Percentiles rank a stretch among this genome's conserved stretches.
Conservation (phyloP, 1,140 invertebrate genomes). For the Wasmannia auropunctata region DNA sequence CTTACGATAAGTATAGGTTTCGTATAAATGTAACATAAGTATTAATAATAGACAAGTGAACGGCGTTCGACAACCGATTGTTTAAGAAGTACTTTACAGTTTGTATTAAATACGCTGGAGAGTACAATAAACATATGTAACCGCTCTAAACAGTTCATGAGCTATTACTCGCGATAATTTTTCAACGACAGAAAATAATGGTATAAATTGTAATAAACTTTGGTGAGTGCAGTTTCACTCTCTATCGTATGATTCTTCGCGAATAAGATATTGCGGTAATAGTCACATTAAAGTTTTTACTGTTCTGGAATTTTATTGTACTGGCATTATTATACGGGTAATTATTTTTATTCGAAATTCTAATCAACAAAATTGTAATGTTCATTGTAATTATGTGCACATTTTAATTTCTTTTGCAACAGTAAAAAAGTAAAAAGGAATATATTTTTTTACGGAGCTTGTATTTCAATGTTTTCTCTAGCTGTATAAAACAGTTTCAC, state of each 20-base stretch:
- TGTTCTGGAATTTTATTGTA: background rate
- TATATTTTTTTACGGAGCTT: background rate
- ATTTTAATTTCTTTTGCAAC: background rate
- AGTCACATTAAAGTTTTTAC: background rate
- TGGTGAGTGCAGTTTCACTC: background rate
- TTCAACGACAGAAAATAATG: background rate
- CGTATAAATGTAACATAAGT: background rate
- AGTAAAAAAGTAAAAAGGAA: background rate
- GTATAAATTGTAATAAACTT: background rate
- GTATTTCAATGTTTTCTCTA: background rate
- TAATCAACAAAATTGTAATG: background rate
- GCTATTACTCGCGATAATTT: background rate
- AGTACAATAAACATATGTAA: background rate
- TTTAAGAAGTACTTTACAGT: background rate
- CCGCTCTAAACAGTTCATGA: background rate
- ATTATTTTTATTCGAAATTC: background rate
- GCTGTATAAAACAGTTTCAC: background rate
- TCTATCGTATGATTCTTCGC: background rate
- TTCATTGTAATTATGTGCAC: background rate
- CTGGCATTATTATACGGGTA: background rate
- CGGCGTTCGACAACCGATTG: background rate
- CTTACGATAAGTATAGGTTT: conserved; percentile 1
- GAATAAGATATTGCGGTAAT: background rate
- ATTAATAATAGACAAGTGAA: background rate
- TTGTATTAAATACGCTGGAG: background rate